A percentile compares a stretch with the other conserved stretches of the same genome.
phyloP scores from a whole-genome alignment of 2,113 vertebrate genomes.

The Chloropsis hardwickii region DNA sequence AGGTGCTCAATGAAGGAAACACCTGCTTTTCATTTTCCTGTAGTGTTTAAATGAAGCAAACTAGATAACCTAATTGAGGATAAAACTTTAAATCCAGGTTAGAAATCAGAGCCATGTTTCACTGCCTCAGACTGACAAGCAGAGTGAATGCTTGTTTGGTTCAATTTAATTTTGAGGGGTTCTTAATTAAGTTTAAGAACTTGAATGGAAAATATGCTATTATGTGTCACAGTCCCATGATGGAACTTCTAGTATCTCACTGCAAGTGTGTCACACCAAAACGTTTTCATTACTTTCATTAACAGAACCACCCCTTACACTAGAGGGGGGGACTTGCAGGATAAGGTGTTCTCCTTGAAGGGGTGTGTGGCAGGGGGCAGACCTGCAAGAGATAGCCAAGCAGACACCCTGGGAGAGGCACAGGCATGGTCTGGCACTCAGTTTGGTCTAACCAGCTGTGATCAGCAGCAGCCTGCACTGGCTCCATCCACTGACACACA shows the following conservation, averaged over 20 bases:
- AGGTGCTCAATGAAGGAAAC: conserved; percentile 21
- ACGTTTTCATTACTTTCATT: not conserved
- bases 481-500: not conserved
- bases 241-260: not conserved
- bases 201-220: not conserved
- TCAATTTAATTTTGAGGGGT: not conserved
- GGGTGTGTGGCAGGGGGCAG: not conserved
- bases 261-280: not conserved
- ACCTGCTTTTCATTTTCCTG: conserved; percentile 42
- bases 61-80: conserved; percentile 23
- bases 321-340: not conserved
- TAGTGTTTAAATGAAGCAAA: conserved; percentile 9
- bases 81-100: conserved; percentile 19
- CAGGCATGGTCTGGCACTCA: not conserved
- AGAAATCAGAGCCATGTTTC: not conserved
- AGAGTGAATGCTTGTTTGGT: not conserved
- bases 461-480: not conserved
- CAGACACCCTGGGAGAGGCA: not conserved
- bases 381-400: not conserved
- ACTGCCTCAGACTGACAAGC: not conserved
- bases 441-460: not conserved
- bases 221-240: rapidly evolving
- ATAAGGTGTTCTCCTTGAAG: not conserved
- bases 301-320: not conserved
- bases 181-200: not conserved